A percentile compares a stretch with the other conserved stretches of the same genome.
Evolutionary conservation across 2,113 vertebrate genomes (phyloP).

Genomic region (Gallinago media): DNA sequence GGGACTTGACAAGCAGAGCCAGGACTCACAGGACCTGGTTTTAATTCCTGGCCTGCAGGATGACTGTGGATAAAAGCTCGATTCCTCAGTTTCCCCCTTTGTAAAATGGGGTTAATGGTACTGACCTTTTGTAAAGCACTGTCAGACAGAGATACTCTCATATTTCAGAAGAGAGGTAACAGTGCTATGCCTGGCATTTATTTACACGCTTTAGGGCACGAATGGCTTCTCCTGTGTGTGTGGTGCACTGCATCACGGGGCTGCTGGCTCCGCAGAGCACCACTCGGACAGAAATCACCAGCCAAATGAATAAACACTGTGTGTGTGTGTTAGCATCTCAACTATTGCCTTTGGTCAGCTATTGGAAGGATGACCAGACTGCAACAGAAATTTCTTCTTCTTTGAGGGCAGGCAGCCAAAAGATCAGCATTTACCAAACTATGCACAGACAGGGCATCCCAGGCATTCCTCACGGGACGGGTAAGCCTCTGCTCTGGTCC

Average conservation of each 20-base stretch:
- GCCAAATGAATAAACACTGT: neutral
- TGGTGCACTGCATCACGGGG: neutral
- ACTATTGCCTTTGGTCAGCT: neutral
- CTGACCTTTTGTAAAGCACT: neutral
- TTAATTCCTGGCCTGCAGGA: neutral
- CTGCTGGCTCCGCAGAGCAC: neutral
- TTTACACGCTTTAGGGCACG: neutral
- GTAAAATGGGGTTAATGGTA: neutral
- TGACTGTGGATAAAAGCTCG: neutral
- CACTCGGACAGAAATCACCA: neutral
- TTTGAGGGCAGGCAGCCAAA: neutral
- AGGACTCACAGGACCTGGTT: neutral
- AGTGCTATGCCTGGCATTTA: neutral
- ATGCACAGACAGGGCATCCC: neutral
- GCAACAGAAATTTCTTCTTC: neutral
- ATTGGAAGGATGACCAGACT: neutral
- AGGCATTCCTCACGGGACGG: neutral
- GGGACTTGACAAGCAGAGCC: neutral
- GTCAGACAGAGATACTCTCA: neutral
- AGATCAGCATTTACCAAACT: neutral
- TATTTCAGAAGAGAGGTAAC: neutral
- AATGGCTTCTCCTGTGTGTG: neutral
- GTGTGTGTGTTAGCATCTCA: neutral
- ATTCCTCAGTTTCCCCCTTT: neutral
- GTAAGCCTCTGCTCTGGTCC: neutral